phyloP scores from a whole-genome alignment of 2,113 vertebrate species.

The Aleadryas rufinucha region DNA sequence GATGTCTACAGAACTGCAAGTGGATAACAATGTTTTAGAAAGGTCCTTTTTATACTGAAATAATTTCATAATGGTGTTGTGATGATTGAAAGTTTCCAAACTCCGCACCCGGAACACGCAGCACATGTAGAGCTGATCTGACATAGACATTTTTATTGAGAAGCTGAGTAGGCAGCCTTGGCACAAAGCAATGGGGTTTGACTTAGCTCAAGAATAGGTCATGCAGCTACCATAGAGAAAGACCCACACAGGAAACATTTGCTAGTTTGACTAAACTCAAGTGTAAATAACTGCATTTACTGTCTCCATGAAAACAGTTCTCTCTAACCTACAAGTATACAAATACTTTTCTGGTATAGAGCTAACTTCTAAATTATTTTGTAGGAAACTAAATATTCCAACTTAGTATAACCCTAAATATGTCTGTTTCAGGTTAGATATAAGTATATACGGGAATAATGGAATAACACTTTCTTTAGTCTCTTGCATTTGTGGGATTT shows the following conservation, averaged over 20 bases:
- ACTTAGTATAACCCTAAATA: background rate
- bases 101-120: background rate
- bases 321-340: background rate
- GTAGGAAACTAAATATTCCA: background rate
- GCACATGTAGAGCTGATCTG: background rate
- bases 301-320: background rate
- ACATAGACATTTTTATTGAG: background rate
- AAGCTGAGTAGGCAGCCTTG: background rate
- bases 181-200: background rate
- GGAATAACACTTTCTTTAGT: background rate
- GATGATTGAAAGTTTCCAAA: background rate
- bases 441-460: background rate
- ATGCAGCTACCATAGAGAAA: background rate
- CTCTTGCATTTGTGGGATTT: background rate
- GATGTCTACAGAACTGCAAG: background rate
- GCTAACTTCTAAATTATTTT: background rate
- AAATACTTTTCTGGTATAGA: background rate
- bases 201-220: background rate
- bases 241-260: background rate
- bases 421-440: background rate
- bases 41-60: background rate
- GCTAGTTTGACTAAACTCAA: background rate
- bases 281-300: background rate
- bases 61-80: background rate
- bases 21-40: background rate